Conservation (phyloP, 1,140 invertebrate species). For the Phthorimaea operculella region DNA sequence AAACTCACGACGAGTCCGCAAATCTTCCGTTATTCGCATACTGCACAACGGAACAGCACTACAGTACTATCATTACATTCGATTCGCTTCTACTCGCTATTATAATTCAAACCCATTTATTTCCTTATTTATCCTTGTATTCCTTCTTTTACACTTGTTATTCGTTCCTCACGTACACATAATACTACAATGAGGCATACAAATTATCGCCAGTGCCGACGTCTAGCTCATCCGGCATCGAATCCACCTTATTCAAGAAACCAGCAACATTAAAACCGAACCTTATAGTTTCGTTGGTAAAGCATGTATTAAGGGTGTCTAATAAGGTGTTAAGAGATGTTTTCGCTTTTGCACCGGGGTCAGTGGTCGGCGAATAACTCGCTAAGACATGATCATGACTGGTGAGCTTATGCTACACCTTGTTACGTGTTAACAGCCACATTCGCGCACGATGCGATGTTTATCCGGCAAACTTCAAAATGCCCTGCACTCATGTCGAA, state of each 20-base stretch:
- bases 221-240: slow-evolving; percentile 33
- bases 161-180: slow-evolving; percentile 58
- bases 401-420: slow-evolving; percentile 65
- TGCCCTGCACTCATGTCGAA: slow-evolving; percentile 44
- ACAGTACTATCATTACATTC: slow-evolving; percentile 26
- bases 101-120: slow-evolving; percentile 43
- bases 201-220: slow-evolving; percentile 62
- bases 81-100: slow-evolving; percentile 25
- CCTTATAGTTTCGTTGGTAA: slow-evolving; percentile 16
- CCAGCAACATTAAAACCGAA: slow-evolving; percentile 12
- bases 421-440: slow-evolving; percentile 65
- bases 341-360: slow-evolving; percentile 37
- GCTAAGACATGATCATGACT: slow-evolving; percentile 65
- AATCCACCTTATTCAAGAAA: slow-evolving; percentile 25
- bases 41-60: slow-evolving; percentile 16
- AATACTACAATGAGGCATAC: slow-evolving; percentile 61
- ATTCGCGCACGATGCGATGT: slow-evolving; percentile 63
- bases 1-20: background rate
- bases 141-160: slow-evolving; percentile 50
- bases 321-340: slow-evolving; percentile 18
- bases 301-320: slow-evolving; percentile 10
- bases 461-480: slow-evolving; percentile 61
- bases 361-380: slow-evolving; percentile 62
- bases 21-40: background rate
- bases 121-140: slow-evolving; percentile 49